phyloP scores from a whole-genome alignment of 2,797 vertebrate species.

The Enteromius thamalakanensis region DNA sequence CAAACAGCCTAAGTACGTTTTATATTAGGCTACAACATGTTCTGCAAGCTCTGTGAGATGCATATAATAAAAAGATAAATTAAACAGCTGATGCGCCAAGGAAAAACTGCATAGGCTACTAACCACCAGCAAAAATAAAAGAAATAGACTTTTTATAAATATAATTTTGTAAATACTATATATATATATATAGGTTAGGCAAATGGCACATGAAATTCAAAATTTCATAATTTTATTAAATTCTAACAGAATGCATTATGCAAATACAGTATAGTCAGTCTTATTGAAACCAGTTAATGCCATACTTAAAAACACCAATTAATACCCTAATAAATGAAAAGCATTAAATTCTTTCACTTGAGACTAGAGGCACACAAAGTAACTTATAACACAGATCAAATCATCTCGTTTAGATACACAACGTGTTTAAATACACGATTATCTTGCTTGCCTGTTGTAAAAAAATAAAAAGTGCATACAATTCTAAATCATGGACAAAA shows the following conservation, averaged over 20 bases:
- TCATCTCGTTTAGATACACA: background rate
- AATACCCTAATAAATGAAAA: background rate
- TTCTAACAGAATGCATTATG: background rate
- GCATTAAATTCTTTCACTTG: background rate
- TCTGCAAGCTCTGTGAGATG: background rate
- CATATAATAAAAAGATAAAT: background rate
- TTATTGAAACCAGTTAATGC: background rate
- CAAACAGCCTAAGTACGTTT: background rate
- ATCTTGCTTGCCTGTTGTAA: background rate
- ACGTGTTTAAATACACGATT: background rate
- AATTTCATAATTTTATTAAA: background rate
- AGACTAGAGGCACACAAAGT: background rate
- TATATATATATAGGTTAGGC: background rate
- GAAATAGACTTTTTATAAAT: background rate
- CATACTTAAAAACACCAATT: conserved; percentile 1
- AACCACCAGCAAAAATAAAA: background rate
- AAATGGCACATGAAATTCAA: background rate
- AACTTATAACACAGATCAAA: background rate
- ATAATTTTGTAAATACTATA: background rate
- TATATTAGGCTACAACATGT: background rate
- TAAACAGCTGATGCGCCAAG: background rate
- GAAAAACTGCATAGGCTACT: background rate
- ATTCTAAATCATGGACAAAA: background rate
- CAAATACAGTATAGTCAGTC: background rate
- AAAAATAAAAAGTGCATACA: background rate